A percentile compares a stretch with the other conserved stretches of the same genome.
Conservation (phyloP, 2,888 invertebrate species). For the Molanna angustata region DNA sequence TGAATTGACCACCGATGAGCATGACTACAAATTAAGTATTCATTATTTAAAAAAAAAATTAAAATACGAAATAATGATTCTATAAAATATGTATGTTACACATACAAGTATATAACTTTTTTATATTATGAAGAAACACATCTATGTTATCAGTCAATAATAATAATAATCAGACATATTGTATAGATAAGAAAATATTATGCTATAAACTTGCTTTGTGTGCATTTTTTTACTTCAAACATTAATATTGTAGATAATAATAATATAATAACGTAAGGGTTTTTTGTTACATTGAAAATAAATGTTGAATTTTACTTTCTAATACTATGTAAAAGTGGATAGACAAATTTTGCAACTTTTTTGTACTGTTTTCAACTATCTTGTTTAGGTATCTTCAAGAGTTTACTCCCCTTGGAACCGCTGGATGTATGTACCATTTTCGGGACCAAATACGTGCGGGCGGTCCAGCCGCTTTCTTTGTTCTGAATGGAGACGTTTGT, state of each 20-base stretch:
- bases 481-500: slow-evolving; percentile 97
- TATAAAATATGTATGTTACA: background rate
- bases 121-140: too few species aligned
- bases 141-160: too few species aligned
- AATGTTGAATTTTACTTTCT: too few species aligned
- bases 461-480: slow-evolving; percentile 85
- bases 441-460: slow-evolving; percentile 91
- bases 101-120: too few species aligned
- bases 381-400: slow-evolving; percentile 85
- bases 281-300: too few species aligned
- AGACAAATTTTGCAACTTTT: background rate
- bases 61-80: background rate
- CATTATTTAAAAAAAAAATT: background rate
- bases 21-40: background rate
- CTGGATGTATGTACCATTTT: slow-evolving; percentile 96
- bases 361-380: slow-evolving; percentile 24
- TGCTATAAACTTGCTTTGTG: too few species aligned
- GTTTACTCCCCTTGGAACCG: slow-evolving; percentile 91
- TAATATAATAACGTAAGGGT: too few species aligned
- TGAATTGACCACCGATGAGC: background rate
- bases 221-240: too few species aligned
- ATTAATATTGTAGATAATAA: too few species aligned
- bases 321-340: background rate
- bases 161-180: too few species aligned
- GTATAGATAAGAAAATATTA: too few species aligned